Percentiles rank a stretch among this genome's conserved stretches.
phyloP scores from a whole-genome alignment of 1,140 invertebrate species.

The Cephus cinctus region DNA sequence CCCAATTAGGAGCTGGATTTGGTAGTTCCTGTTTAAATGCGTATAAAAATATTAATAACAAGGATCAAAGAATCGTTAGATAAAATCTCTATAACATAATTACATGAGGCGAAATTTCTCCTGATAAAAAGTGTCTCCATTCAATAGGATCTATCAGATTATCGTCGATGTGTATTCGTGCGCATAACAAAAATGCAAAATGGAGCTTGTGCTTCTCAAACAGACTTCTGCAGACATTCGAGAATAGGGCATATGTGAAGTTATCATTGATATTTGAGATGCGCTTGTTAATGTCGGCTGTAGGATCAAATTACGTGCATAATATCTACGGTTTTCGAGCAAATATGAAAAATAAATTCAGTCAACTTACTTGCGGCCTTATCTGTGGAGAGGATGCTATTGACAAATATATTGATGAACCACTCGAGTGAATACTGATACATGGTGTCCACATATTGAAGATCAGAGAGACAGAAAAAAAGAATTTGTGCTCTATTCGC shows the following conservation, averaged over 20 bases:
- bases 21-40: conserved; percentile 39
- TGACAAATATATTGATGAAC: conserved; percentile 70
- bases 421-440: conserved; percentile 77
- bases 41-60: neutral
- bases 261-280: conserved; percentile 66
- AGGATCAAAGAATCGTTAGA: neutral
- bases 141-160: conserved; percentile 57
- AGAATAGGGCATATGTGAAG: conserved; percentile 68
- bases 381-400: conserved; percentile 68
- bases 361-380: conserved; percentile 53
- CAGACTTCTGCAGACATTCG: conserved; percentile 70
- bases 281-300: conserved; percentile 64
- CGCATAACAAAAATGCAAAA: conserved; percentile 64
- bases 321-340: too few relatives aligned
- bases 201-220: conserved; percentile 75
- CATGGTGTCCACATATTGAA: conserved; percentile 74
- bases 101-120: conserved; percentile 19
- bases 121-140: conserved; percentile 65
- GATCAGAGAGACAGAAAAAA: conserved; percentile 71
- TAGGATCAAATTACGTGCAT: conserved; percentile 26
- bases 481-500: conserved; percentile 71
- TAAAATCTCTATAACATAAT: conserved; percentile 3
- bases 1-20: conserved; percentile 64
- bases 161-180: conserved; percentile 52
- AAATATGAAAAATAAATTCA: neutral